Evolutionary conservation across 30 jellyfish, hydroid and myxozoan species (phyloP).

Genomic region (Aurelia aurita complex sp. Pacific): DNA sequence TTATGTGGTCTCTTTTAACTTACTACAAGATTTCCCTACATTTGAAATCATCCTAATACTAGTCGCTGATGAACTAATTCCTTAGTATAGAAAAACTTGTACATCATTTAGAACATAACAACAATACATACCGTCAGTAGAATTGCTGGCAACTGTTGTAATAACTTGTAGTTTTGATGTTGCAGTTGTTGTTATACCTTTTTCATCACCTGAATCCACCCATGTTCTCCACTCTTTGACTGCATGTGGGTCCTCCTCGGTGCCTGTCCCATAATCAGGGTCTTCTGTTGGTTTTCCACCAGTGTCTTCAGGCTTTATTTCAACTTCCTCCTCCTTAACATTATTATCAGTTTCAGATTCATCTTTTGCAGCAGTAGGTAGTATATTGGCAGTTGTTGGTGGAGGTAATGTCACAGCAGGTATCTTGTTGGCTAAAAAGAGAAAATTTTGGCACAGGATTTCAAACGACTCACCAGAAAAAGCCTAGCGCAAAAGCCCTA

Average conservation of each 20-base stretch:
- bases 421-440: background rate
- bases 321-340: slow-evolving; percentile 70
- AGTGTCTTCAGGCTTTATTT: slow-evolving; percentile 70
- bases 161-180: background rate
- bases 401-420: background rate
- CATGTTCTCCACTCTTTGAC: slow-evolving; percentile 62
- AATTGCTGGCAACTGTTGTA: slow-evolving; percentile 1
- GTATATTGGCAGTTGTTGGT: too few relatives aligned
- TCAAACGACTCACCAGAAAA: background rate
- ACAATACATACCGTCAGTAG: slow-evolving; percentile 1
- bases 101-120: too few relatives aligned
- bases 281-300: slow-evolving; percentile 72
- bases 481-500: too few relatives aligned
- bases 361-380: background rate
- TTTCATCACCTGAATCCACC: slow-evolving; percentile 20
- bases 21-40: too few relatives aligned
- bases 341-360: slow-evolving; percentile 8
- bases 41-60: too few relatives aligned
- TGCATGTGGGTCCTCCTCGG: slow-evolving; percentile 63
- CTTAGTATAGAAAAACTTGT: too few relatives aligned
- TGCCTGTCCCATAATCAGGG: slow-evolving; percentile 17
- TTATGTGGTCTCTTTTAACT: too few relatives aligned
- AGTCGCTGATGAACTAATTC: too few relatives aligned
- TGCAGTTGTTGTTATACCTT: background rate
- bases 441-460: too few relatives aligned